Evolutionary conservation across 1,140 invertebrate species (phyloP).

Genomic region (Melipona quadrifasciata): DNA sequence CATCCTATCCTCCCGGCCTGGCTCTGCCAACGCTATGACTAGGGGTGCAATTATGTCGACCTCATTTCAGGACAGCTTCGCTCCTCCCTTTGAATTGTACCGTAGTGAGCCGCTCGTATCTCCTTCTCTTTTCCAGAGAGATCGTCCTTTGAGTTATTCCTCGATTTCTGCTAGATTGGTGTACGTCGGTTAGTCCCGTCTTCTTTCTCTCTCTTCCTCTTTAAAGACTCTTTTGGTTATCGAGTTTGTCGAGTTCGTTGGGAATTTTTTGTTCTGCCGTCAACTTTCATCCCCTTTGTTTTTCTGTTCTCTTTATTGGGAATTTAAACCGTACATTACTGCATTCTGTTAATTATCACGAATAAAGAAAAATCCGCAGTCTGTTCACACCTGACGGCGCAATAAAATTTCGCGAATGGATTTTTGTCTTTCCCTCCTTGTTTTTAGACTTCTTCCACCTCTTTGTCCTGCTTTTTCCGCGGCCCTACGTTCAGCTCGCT

Average conservation of each 20-base stretch:
- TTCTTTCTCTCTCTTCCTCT: not conserved
- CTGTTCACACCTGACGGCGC: too few relatives aligned
- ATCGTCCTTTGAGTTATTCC: slow-evolving; percentile 7
- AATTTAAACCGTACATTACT: too few relatives aligned
- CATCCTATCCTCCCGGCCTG: slow-evolving; percentile 1
- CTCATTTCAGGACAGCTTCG: slow-evolving; percentile 65
- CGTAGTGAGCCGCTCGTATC: slow-evolving; percentile 13
- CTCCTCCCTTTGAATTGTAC: slow-evolving; percentile 51
- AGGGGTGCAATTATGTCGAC: slow-evolving; percentile 70
- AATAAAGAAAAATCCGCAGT: too few relatives aligned
- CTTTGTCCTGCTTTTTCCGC: not conserved
- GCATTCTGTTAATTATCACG: too few relatives aligned
- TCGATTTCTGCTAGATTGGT: not conserved
- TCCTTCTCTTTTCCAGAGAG: not conserved
- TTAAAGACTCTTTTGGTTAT: too few relatives aligned
- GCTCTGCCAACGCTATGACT: slow-evolving; percentile 49
- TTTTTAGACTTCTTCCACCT: not conserved
- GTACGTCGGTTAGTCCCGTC: too few relatives aligned
- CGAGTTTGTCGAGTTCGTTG: too few relatives aligned
- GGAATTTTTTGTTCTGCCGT: too few relatives aligned
- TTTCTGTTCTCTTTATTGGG: too few relatives aligned
- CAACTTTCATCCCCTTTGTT: too few relatives aligned
- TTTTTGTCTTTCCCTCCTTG: too few relatives aligned
- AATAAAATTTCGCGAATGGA: too few relatives aligned
- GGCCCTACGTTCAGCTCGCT: slow-evolving; percentile 5